A percentile compares a stretch with the other conserved stretches of the same genome.
phyloP scores from a whole-genome alignment of 2,888 invertebrate genomes.

The Tyria jacobaeae region DNA sequence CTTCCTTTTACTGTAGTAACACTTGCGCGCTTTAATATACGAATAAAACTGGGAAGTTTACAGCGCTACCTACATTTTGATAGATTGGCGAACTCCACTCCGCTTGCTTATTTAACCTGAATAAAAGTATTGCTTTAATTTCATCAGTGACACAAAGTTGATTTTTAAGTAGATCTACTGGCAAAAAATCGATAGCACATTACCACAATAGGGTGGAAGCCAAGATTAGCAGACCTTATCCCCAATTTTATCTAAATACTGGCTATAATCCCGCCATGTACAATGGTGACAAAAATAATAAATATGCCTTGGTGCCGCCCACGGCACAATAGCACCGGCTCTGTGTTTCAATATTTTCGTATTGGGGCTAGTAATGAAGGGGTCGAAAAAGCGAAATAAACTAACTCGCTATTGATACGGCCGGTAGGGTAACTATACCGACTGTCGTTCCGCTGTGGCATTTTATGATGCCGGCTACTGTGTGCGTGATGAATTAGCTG shows the following conservation, averaged over 20 bases:
- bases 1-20: no score
- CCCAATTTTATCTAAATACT: slow-evolving; percentile 86
- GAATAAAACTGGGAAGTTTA: no score
- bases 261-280: slow-evolving; percentile 77
- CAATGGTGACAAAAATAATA: slow-evolving; percentile 86
- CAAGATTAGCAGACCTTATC: slow-evolving; percentile 82
- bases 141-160: neutral
- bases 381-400: slow-evolving; percentile 70
- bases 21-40: no score
- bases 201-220: slow-evolving; percentile 66
- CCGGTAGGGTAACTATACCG: slow-evolving; percentile 41
- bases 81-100: no score
- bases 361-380: slow-evolving; percentile 76
- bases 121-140: neutral
- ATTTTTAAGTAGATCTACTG: neutral
- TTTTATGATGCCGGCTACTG: slow-evolving; percentile 48
- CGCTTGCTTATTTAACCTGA: no score
- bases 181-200: slow-evolving; percentile 71
- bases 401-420: slow-evolving; percentile 76
- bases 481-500: slow-evolving; percentile 38
- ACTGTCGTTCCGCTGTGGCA: slow-evolving; percentile 32
- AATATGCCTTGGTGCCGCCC: slow-evolving; percentile 77
- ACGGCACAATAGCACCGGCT: slow-evolving; percentile 62
- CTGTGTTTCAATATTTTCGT: slow-evolving; percentile 78
- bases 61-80: no score